phyloP scores from a whole-genome alignment of 2,113 vertebrate species.

The Eulemur macaco region DNA sequence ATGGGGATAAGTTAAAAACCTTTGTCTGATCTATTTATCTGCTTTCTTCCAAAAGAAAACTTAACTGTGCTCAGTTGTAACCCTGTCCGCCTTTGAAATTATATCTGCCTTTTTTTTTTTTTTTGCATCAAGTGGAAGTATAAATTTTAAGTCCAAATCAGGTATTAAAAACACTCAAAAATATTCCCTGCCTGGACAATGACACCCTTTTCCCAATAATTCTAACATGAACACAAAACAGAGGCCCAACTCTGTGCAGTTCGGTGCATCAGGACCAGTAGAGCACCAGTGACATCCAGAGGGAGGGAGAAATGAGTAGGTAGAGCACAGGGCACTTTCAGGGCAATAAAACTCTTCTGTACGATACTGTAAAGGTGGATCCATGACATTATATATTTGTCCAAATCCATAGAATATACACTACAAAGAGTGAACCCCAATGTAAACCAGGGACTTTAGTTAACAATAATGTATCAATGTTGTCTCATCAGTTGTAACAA shows the following conservation, averaged over 20 bases:
- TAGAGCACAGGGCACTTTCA: neutral
- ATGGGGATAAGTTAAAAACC: constrained; percentile 13
- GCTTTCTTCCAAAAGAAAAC: constrained; percentile 12
- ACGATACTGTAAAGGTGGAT: neutral
- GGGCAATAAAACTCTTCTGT: neutral
- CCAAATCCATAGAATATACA: neutral
- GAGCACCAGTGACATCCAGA: neutral
- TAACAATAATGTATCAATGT: neutral
- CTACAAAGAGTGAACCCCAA: neutral
- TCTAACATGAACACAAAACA: neutral
- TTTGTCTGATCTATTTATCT: neutral
- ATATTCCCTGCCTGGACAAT: neutral
- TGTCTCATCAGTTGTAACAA: neutral
- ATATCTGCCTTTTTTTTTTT: constrained; percentile 25
- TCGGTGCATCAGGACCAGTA: neutral
- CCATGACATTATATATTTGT: neutral
- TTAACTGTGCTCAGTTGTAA: neutral
- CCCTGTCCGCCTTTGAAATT: neutral
- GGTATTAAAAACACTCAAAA: neutral
- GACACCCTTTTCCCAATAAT: neutral
- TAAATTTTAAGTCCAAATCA: constrained; percentile 35
- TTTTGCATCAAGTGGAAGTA: neutral
- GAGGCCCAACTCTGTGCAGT: neutral
- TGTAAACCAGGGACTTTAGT: neutral
- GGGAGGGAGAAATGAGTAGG: neutral